phyloP scores from a whole-genome alignment of 2,797 vertebrate species.

The Bothrops alternatus region DNA sequence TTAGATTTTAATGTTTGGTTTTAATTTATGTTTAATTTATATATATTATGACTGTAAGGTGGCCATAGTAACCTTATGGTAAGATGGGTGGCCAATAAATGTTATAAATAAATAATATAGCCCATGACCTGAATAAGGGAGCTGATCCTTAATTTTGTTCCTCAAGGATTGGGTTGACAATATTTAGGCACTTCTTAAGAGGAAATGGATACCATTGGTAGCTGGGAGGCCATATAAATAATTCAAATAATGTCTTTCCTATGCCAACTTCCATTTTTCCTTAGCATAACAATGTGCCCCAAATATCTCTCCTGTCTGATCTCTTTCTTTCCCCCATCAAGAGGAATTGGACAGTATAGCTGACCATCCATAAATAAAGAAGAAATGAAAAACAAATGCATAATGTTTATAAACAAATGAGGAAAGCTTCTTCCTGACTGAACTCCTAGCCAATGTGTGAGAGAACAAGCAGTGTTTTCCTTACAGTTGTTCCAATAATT shows the following conservation, averaged over 20 bases:
- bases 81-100: not conserved
- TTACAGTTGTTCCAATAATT: slow-evolving; percentile 17
- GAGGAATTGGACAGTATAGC: not conserved
- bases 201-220: not conserved
- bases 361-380: slow-evolving; percentile 16
- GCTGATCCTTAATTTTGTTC: not conserved
- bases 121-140: not conserved
- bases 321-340: not conserved
- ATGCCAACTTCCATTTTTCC: not conserved
- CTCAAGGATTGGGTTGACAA: not conserved
- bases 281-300: not conserved
- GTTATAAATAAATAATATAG: not conserved
- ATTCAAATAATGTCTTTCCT: not conserved
- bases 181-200: not conserved
- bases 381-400: slow-evolving; percentile 28
- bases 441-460: slow-evolving; percentile 15
- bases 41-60: not conserved
- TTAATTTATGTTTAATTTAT: not conserved
- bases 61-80: not conserved
- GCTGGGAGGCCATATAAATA: not conserved
- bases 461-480: slow-evolving; percentile 11
- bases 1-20: not conserved
- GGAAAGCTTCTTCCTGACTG: slow-evolving; percentile 1
- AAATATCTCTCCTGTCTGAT: not conserved
- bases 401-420: slow-evolving; percentile 17